Evolutionary conservation across 2,113 vertebrate genomes (phyloP).

Genomic region (Hyla sarda): DNA sequence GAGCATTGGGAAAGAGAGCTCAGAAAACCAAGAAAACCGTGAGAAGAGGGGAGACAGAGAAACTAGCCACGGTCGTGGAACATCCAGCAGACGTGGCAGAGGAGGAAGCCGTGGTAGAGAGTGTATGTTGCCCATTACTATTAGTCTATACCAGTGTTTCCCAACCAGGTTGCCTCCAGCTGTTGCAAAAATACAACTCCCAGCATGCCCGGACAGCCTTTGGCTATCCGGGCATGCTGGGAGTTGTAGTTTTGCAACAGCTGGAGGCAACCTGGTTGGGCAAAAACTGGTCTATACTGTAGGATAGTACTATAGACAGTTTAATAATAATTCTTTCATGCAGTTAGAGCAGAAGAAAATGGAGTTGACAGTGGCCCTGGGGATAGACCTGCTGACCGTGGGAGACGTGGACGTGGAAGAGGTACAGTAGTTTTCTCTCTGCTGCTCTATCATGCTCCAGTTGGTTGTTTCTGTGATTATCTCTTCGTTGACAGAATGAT

Average conservation of each 20-base stretch:
- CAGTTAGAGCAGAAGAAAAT: conserved; percentile 91
- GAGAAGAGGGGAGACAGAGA: conserved; percentile 89
- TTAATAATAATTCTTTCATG: conserved; percentile 33
- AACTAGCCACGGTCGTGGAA: conserved; percentile 82
- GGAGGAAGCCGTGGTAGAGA: conserved; percentile 83
- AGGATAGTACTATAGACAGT: neutral
- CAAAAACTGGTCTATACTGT: too few species aligned
- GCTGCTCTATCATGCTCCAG: neutral
- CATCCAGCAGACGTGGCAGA: conserved; percentile 82
- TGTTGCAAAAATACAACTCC: too few species aligned
- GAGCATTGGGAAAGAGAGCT: conserved; percentile 87
- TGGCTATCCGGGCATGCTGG: too few species aligned
- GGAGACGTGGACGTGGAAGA: conserved; percentile 86
- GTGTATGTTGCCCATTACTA: conserved; percentile 71
- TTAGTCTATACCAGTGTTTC: too few species aligned
- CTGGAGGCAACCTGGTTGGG: too few species aligned
- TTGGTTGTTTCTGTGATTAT: too few species aligned
- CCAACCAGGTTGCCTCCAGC: too few species aligned
- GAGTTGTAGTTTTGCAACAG: too few species aligned
- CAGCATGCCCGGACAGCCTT: too few species aligned
- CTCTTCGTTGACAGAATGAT: neutral
- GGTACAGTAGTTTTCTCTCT: conserved; percentile 73
- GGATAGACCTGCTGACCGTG: conserved; percentile 85
- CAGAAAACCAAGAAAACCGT: conserved; percentile 89
- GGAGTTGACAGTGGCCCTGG: conserved; percentile 85